phyloP scores from a whole-genome alignment of 1,140 invertebrate species.

The Diabrotica virgifera region DNA sequence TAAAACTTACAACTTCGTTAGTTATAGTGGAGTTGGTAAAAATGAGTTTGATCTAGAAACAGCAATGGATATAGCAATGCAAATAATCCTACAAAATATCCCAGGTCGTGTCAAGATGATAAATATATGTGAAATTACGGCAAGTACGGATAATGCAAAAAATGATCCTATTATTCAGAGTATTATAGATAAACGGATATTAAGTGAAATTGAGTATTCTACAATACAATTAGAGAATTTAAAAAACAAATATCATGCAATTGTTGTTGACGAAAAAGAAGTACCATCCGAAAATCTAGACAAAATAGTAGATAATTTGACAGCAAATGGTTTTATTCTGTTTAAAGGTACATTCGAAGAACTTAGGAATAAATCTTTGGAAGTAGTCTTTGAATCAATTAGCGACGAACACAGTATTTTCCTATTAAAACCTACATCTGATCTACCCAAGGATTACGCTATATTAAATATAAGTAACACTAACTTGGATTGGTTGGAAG shows the following conservation, averaged over 20 bases:
- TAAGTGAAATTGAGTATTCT: not conserved
- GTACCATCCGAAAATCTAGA: not conserved
- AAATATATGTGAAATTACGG: constrained; percentile 1
- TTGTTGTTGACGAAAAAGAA: not conserved
- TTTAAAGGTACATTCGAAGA: not conserved
- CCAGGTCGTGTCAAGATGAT: not conserved
- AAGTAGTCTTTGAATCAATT: constrained; percentile 8
- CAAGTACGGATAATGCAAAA: not conserved
- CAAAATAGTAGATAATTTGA: not conserved
- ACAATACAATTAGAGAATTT: not conserved
- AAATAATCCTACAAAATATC: constrained; percentile 54
- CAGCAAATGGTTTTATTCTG: constrained; percentile 1
- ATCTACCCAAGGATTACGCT: constrained; percentile 47
- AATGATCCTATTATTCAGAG: not conserved
- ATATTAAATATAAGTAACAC: constrained; percentile 62
- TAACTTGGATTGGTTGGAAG: constrained; percentile 77
- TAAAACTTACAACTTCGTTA: constrained; percentile 80
- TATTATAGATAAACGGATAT: not conserved
- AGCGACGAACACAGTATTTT: not conserved
- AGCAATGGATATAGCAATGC: constrained; percentile 61
- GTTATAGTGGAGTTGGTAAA: constrained; percentile 59
- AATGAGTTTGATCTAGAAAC: constrained; percentile 60
- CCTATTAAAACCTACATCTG: constrained; percentile 50
- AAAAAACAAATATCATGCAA: not conserved
- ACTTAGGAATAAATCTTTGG: not conserved